These are phyloP conservation scores for Grapholita molesta DNA, from an alignment of 1,140 invertebrate species.

Conservation along the genomic window DNA sequence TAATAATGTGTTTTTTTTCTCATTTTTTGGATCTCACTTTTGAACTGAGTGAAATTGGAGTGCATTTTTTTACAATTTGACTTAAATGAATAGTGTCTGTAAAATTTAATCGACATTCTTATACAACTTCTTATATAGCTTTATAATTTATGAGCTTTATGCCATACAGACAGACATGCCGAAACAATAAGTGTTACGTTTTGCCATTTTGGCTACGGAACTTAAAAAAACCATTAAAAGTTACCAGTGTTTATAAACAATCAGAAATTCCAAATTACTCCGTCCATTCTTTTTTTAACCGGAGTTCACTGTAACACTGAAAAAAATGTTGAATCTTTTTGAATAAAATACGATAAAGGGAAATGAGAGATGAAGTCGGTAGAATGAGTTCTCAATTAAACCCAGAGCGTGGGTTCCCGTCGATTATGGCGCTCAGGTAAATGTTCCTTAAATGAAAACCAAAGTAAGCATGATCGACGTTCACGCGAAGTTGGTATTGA, in stretches of 20 bases:
- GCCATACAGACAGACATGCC: too few relatives aligned
- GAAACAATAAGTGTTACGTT: too few relatives aligned
- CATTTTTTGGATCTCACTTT: too few relatives aligned
- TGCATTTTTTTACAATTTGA: too few relatives aligned
- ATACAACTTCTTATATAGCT: too few relatives aligned
- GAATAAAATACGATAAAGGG: slow-evolving; percentile 37
- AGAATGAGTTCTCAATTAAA: slow-evolving; percentile 50
- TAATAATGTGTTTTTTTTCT: too few relatives aligned
- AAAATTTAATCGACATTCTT: too few relatives aligned
- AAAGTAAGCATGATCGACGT: neutral
- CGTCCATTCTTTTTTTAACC: neutral
- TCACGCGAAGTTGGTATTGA: neutral
- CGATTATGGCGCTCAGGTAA: neutral
- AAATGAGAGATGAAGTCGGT: slow-evolving; percentile 35
- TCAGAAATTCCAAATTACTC: neutral
- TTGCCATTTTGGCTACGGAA: too few relatives aligned
- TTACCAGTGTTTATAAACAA: neutral
- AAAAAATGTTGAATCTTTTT: slow-evolving; percentile 20
- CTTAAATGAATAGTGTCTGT: too few relatives aligned
- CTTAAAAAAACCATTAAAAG: neutral
- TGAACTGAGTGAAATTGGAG: too few relatives aligned
- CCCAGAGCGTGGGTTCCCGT: slow-evolving; percentile 8
- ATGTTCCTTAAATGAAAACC: neutral
- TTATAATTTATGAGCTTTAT: too few relatives aligned
- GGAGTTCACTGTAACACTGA: neutral